Evolutionary conservation across 2,113 vertebrate species (phyloP).

Genomic region (Abramis brama): DNA sequence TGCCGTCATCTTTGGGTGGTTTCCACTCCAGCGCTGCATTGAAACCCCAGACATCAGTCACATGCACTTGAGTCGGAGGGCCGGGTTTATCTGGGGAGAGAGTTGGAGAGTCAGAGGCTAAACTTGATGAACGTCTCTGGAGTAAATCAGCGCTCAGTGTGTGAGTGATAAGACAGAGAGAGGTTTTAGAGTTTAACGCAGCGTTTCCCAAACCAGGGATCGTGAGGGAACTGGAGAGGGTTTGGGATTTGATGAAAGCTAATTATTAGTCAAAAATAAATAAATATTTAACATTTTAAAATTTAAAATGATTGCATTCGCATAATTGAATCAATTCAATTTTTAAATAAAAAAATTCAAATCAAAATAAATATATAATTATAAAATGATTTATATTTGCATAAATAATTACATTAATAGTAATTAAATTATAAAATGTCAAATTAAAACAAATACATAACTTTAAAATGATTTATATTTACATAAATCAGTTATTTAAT

Average conservation of each 20-base stretch:
- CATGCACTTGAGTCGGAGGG: constrained; percentile 75
- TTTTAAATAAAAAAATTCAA: too few species aligned
- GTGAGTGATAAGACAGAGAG: background rate
- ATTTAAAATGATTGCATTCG: too few species aligned
- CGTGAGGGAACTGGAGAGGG: background rate
- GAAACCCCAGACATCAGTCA: constrained; percentile 89
- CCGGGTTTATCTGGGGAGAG: constrained; percentile 82
- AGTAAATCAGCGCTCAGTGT: background rate
- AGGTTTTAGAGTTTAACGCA: background rate
- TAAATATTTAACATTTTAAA: background rate
- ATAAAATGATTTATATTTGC: background rate
- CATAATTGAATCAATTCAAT: too few species aligned
- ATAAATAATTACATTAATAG: background rate
- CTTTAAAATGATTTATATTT: background rate
- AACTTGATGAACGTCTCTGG: constrained; percentile 2
- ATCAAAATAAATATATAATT: background rate
- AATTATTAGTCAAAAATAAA: background rate
- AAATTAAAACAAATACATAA: background rate
- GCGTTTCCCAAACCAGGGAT: background rate
- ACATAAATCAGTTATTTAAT: too few species aligned
- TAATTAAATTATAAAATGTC: background rate
- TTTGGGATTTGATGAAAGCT: background rate
- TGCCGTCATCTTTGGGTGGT: constrained; percentile 85
- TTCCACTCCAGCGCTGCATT: constrained; percentile 87
- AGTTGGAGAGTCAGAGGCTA: background rate